Percentiles rank a stretch among this genome's conserved stretches.
Evolutionary conservation across 2,888 invertebrate species (phyloP).

Genomic region (Nycteola revayana): DNA sequence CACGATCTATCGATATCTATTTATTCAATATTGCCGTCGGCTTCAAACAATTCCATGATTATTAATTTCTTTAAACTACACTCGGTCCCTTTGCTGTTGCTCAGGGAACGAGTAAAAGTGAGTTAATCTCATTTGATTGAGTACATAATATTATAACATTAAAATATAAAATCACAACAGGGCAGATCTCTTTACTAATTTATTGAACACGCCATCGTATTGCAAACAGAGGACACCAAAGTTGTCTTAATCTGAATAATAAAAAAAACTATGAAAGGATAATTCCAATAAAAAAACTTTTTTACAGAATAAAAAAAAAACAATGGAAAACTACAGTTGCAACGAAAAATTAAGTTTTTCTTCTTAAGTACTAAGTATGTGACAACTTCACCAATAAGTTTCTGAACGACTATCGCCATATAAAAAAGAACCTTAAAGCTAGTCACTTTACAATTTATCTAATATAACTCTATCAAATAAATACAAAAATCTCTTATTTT

Average conservation of each 20-base stretch:
- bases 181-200: constrained; percentile 67
- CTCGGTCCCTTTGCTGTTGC: constrained; percentile 33
- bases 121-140: constrained; percentile 72
- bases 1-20: constrained; percentile 45
- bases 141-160: constrained; percentile 64
- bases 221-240: constrained; percentile 22
- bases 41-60: constrained; percentile 46
- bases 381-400: constrained; percentile 59
- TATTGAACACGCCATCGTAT: constrained; percentile 37
- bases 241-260: constrained; percentile 11
- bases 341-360: constrained; percentile 64
- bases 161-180: constrained; percentile 69
- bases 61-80: constrained; percentile 40
- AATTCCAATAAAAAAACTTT: constrained; percentile 23
- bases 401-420: constrained; percentile 77
- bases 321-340: constrained; percentile 40
- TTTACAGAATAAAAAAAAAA: constrained; percentile 27
- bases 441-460: constrained; percentile 80
- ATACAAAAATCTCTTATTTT: constrained; percentile 78
- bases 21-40: constrained; percentile 49
- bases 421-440: constrained; percentile 68
- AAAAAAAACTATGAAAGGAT: constrained; percentile 5
- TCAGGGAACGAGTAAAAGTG: constrained; percentile 52
- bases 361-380: constrained; percentile 71
- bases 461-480: constrained; percentile 81